Evolutionary conservation across 2,797 vertebrate species (phyloP), one percentile per base, ranked within the genome.

Genomic region (Sebastes flavidus): DNA sequence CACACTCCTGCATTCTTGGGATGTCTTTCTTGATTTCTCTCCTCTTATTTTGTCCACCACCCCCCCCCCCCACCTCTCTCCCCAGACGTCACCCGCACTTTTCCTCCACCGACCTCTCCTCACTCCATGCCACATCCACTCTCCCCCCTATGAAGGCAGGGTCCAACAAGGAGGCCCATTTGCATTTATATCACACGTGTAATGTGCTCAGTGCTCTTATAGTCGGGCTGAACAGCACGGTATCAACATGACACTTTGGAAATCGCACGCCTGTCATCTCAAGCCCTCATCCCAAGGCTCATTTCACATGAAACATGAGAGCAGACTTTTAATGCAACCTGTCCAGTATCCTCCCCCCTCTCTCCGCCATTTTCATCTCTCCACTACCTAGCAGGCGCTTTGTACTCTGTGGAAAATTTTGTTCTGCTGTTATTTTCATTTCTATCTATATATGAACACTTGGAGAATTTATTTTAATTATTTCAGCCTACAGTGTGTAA

Each of bases 101-200:
- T 83, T 63, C 76, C 63, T 77, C 68, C 63, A 2, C 36, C 55
- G 25, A 62, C 58, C 81, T 82, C 82, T 66, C 71, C 56, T 70
- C 80, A 20, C 62, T 32, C 72, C 63, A 16, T 20, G 34, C 49
- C 80, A 63, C 72, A 60, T 34, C 52, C 22, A 24, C 54, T 30
- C 34, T 4, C 30, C n/a, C 9, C 11, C 66, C 54, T 22, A 12
- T 46, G 77, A 79, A 81, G 83, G 85, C 75, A 49, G 70, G 68
- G 78, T 87, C 83, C 85, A 90, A 81, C 89, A 87, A 87, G 92
- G 88, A 87, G 89, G 90, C 29, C 81, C 83, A 94, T 94, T 94
- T 93, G 90, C 92, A 93, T 94, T 93, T 93, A 94, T 93, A 95
- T 95, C 93, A 89, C 90, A 89, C 62, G 14, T 83, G 84, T 89